These are phyloP conservation scores for Agriotes lineatus DNA, from an alignment of 2,888 invertebrate species.

Conservation along the genomic window DNA sequence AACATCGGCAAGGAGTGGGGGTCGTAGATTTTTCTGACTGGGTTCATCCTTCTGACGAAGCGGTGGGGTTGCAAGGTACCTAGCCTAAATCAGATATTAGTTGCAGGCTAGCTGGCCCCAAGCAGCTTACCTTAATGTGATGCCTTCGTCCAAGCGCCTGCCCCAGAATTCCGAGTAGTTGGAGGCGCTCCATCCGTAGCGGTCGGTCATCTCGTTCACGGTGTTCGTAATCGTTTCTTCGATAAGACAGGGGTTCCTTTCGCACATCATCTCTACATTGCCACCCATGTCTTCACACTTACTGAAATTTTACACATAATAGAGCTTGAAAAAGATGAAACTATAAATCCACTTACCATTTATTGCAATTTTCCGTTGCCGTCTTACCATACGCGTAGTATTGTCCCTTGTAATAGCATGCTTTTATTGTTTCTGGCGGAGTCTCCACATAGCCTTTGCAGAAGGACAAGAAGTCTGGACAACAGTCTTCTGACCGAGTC, in stretches of 20 bases:
- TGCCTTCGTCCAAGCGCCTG: constrained; percentile 83
- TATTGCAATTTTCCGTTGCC: constrained; percentile 78
- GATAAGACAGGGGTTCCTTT: constrained; percentile 80
- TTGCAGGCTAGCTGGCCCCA: constrained; percentile 69
- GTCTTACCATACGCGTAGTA: constrained; percentile 69
- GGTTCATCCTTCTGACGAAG: constrained; percentile 70
- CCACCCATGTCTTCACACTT: constrained; percentile 67
- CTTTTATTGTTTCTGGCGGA: constrained; percentile 50
- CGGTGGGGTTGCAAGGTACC: constrained; percentile 70
- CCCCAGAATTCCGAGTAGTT: constrained; percentile 91
- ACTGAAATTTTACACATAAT: too few relatives aligned
- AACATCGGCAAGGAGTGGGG: constrained; percentile 72
- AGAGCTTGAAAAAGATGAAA: not conserved
- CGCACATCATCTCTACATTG: constrained; percentile 73
- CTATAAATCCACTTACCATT: constrained; percentile 71
- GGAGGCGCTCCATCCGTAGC: constrained; percentile 80
- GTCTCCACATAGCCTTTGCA: constrained; percentile 71
- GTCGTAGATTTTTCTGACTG: constrained; percentile 72
- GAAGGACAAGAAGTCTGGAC: constrained; percentile 87
- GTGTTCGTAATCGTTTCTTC: constrained; percentile 76
- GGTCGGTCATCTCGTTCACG: constrained; percentile 71
- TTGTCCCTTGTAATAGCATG: constrained; percentile 70
- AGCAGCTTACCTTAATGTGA: constrained; percentile 74
- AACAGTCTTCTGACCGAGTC: constrained; percentile 83
- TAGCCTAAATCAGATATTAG: constrained; percentile 62